Evolutionary conservation across 2,888 invertebrate species (phyloP).

Genomic region (Cheilosia grossa): DNA sequence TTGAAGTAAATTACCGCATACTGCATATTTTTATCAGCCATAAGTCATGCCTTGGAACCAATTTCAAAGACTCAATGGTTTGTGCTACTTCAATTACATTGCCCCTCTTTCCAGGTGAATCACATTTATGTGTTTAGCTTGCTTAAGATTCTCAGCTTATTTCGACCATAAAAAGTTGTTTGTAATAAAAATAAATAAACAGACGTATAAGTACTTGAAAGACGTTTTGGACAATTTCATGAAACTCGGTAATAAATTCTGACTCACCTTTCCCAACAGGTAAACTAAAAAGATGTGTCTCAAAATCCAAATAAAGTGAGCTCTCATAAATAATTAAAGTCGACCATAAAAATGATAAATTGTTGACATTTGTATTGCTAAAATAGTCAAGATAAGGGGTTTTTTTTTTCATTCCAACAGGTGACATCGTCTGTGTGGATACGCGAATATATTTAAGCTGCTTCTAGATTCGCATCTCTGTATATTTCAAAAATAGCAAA

Average conservation of each 20-base stretch:
- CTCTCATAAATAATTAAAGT: conserved; percentile 1
- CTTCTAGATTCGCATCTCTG: background rate
- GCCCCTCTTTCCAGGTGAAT: background rate
- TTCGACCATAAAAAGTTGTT: background rate
- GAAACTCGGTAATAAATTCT: background rate
- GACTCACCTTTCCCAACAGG: background rate
- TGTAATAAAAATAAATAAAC: background rate
- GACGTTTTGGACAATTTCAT: background rate
- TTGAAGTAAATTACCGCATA: too few species aligned
- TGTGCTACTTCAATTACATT: too few species aligned
- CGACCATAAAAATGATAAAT: background rate
- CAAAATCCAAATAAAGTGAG: background rate
- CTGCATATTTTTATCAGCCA: too few species aligned
- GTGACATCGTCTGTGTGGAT: background rate
- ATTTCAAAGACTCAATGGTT: too few species aligned
- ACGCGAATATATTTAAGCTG: background rate
- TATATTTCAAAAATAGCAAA: background rate
- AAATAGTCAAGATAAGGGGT: conserved; percentile 1
- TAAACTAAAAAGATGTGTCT: background rate
- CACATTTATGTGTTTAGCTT: background rate
- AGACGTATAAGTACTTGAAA: background rate
- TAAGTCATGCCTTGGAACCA: too few species aligned
- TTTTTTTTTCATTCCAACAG: background rate
- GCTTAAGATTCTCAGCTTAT: background rate
- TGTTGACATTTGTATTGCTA: background rate